These are phyloP conservation scores for Thamnaconus septentrionalis DNA, from an alignment of 2,113 vertebrate genomes.

Conservation along the genomic window DNA sequence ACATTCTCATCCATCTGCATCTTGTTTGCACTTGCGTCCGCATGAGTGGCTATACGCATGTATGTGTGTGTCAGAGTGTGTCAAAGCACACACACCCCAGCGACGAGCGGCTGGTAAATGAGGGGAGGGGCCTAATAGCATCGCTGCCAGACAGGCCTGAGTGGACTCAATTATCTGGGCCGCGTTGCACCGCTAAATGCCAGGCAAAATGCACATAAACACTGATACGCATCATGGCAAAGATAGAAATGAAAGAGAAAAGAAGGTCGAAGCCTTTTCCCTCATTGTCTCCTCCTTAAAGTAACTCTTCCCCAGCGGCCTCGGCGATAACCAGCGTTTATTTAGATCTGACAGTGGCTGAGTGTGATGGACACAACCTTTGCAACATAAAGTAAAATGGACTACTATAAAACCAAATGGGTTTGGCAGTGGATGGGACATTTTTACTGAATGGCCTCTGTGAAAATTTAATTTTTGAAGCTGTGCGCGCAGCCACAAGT, in stretches of 20 bases:
- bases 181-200: constrained; percentile 34
- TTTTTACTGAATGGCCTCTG: neutral
- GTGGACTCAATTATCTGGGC: constrained; percentile 6
- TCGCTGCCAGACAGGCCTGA: constrained; percentile 53
- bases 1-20: constrained; percentile 17
- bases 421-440: neutral
- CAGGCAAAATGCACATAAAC: neutral
- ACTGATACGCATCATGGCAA: neutral
- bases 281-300: constrained; percentile 9
- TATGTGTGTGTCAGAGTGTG: constrained; percentile 8
- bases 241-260: constrained; percentile 8
- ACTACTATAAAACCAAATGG: constrained; percentile 39
- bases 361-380: constrained; percentile 9
- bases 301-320: constrained; percentile 20
- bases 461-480: constrained; percentile 26
- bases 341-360: constrained; percentile 21
- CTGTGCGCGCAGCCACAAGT: neutral
- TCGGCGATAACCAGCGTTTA: constrained; percentile 28
- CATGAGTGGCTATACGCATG: constrained; percentile 11
- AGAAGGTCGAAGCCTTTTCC: constrained; percentile 18
- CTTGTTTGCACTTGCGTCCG: constrained; percentile 16
- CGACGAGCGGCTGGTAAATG: constrained; percentile 50
- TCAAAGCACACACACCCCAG: constrained; percentile 7
- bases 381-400: constrained; percentile 6
- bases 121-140: constrained; percentile 58